A percentile compares a stretch with the other conserved stretches of the same genome.
Evolutionary conservation across 92 coral and sea anemone species (phyloP).

Genomic region (Nematostella vectensis): DNA sequence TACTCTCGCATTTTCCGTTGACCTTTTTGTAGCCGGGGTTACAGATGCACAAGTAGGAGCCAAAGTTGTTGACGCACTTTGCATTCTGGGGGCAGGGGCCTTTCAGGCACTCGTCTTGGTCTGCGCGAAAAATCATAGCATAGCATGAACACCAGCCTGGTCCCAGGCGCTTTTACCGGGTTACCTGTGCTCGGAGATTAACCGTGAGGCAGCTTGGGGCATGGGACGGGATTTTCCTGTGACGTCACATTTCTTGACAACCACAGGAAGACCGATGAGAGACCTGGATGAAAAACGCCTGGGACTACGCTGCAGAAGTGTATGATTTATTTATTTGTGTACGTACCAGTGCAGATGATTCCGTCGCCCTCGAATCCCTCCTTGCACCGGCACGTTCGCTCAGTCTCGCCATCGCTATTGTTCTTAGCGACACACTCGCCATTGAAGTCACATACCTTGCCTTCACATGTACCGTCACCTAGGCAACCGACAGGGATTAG

Average conservation of each 20-base stretch:
- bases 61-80: conserved; percentile 69
- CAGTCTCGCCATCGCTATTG: conserved; percentile 18
- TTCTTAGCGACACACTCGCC: conserved; percentile 58
- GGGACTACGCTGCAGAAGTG: too few relatives aligned
- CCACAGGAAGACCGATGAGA: too few relatives aligned
- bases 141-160: too few relatives aligned
- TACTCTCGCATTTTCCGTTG: conserved; percentile 65
- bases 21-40: conserved; percentile 69
- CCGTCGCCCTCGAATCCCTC: conserved; percentile 80
- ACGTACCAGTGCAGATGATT: conserved; percentile 65
- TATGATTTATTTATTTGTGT: too few relatives aligned
- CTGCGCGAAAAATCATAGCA: too few relatives aligned
- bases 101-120: conserved; percentile 66
- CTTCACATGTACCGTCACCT: conserved; percentile 98
- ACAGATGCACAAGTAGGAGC: conserved; percentile 74
- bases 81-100: conserved; percentile 71
- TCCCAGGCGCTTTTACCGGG: too few relatives aligned
- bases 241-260: too few relatives aligned
- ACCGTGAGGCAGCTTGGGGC: too few relatives aligned
- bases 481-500: too few relatives aligned
- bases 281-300: too few relatives aligned
- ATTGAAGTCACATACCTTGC: conserved; percentile 74
- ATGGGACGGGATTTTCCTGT: too few relatives aligned
- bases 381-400: conserved; percentile 66
- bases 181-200: too few relatives aligned